phyloP scores from a whole-genome alignment of 2,113 vertebrate genomes.

The Lophura nycthemera region DNA sequence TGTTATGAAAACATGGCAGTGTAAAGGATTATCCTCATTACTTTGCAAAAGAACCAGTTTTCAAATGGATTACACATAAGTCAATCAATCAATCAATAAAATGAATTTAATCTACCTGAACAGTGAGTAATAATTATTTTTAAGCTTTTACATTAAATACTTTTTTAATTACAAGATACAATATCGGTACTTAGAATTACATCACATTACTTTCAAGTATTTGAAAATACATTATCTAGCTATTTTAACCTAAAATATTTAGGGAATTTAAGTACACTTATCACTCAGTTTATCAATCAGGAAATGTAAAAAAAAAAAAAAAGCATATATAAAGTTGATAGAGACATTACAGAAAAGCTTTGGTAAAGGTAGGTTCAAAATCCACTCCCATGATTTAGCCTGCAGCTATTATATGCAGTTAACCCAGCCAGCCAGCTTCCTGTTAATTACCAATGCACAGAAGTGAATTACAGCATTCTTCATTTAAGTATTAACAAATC shows the following conservation, averaged over 20 bases:
- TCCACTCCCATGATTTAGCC: not conserved
- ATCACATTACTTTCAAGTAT: not conserved
- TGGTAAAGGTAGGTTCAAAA: not conserved
- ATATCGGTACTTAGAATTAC: not conserved
- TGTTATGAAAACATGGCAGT: not conserved
- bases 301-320: not conserved
- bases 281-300: not conserved
- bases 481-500: not conserved
- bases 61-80: not conserved
- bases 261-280: accelerated
- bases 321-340: accelerated
- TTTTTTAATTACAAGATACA: not conserved
- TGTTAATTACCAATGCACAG: not conserved
- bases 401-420: not conserved
- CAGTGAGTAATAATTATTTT: not conserved
- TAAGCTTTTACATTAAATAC: not conserved
- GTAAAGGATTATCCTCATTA: not conserved
- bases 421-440: not conserved
- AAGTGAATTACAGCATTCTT: accelerated
- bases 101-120: not conserved
- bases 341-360: not conserved
- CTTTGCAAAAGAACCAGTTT: not conserved
- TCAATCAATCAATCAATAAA: not conserved
- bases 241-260: not conserved
- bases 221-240: not conserved